phyloP scores from a whole-genome alignment of 2,888 invertebrate species.

The Stegophylla sp. region DNA sequence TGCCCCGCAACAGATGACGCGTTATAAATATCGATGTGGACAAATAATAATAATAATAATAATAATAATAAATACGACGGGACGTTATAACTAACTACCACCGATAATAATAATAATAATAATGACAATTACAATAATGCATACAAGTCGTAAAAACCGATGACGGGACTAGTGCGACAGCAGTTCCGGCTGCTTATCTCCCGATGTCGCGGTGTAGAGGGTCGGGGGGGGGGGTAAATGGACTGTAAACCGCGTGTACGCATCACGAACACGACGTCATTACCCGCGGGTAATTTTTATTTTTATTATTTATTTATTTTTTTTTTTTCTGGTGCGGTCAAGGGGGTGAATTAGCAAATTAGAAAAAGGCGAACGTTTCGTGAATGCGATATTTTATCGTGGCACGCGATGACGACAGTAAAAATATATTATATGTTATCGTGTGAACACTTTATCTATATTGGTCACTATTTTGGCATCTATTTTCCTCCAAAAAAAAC shows the following conservation, averaged over 20 bases:
- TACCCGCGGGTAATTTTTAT: neutral
- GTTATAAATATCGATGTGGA: no score
- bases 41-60: no score
- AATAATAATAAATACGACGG: no score
- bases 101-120: neutral
- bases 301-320: neutral
- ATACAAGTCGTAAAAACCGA: neutral
- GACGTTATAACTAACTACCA: no score
- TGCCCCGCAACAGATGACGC: no score
- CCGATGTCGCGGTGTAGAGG: no score
- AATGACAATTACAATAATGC: neutral
- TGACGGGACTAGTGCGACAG: no score
- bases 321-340: neutral
- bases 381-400: slow-evolving; percentile 17
- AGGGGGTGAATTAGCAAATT: slow-evolving; percentile 38
- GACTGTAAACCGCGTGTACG: slow-evolving; percentile 27
- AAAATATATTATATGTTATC: no score
- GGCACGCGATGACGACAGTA: neutral
- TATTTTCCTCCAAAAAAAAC: no score
- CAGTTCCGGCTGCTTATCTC: slow-evolving; percentile 26
- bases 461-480: no score
- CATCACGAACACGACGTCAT: neutral
- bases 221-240: slow-evolving; percentile 34
- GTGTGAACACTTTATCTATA: no score
- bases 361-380: slow-evolving; percentile 47